Evolutionary conservation across 2,888 invertebrate genomes (phyloP), one percentile per base, ranked within the genome.

Genomic region (Hirudinaria manillensis): DNA sequence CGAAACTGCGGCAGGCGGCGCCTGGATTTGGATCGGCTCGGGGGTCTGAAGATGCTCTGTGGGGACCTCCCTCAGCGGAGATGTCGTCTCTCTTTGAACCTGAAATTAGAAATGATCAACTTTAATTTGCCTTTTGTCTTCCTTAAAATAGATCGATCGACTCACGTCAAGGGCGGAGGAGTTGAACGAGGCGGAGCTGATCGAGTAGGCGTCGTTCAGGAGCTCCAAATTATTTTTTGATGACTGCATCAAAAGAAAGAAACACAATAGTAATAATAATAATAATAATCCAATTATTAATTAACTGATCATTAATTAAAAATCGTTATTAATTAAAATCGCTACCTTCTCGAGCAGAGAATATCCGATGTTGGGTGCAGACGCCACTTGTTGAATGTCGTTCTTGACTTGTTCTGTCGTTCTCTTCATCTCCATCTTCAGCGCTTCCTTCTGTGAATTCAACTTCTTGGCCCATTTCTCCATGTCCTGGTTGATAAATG

Each of bases 381-480:
- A 27, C 1, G n/a, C 2, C 36, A 38, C 51, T 16, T 29, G 61
- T 19, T 27, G 32, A 2, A 10, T 24, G 7, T 27, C 24, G 45
- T 10, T 45, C 45, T 45, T 45, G 13, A 45, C 45, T 61, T 51
- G 73, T 61, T 55, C n/a, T n/a, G 45, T 36, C n/a, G 56, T 32
- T 19, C 29, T 81, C 76, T 80, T 81, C 24, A 80, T 78, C 7
- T 80, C 81, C 27, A 81, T 81, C 76, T 82, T 83, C 76, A 81
- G 77, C 0, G 84, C 83, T 84, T 97, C 97, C 87, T 94, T 94
- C 84, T 97, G 96, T 45, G 83, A 83, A 84, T 98, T 98, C 79
- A 97, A 87, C 19, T 93, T 93, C 81, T 97, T 93, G 0, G 98
- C 99, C 99, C 99, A 99, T 77, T 91, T 89, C 83, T 91, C 91